A percentile compares a stretch with the other conserved stretches of the same genome.
Conservation (phyloP, 2,797 vertebrate genomes). For the Lagorchestes hirsutus region DNA sequence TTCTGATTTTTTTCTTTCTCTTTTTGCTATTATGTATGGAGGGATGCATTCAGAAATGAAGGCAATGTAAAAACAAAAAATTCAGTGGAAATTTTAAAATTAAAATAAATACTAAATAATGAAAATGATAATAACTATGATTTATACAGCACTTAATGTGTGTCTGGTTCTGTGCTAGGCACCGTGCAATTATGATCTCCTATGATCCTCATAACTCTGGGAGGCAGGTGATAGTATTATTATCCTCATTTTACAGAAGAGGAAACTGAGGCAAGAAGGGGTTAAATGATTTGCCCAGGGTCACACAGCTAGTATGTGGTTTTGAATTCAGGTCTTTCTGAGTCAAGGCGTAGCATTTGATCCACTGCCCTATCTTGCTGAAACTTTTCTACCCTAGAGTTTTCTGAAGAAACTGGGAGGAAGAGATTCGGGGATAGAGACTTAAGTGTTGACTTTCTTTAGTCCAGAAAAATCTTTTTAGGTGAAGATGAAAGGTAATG, state of each 20-base stretch:
- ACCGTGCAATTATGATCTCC: neutral
- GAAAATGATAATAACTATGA: neutral
- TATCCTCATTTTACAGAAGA: no score
- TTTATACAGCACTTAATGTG: neutral
- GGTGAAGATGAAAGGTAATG: constrained; percentile 40
- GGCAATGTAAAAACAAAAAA: neutral
- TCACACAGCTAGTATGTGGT: neutral
- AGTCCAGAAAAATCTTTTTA: neutral
- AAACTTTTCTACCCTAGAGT: neutral
- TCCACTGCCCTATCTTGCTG: neutral
- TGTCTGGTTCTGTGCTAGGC: neutral
- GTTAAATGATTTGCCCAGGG: no score
- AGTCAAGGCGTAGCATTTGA: neutral
- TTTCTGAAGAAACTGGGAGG: constrained; percentile 17
- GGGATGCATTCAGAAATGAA: neutral
- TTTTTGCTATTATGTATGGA: neutral
- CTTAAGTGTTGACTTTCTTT: constrained; percentile 41
- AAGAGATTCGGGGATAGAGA: constrained; percentile 39
- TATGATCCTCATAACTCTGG: no score
- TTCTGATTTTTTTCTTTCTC: neutral
- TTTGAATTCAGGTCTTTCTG: neutral
- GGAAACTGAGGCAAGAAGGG: no score
- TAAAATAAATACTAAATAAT: neutral
- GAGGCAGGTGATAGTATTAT: no score
- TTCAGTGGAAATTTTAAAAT: neutral